Conservation (phyloP, 2,113 vertebrate species). For the Syngnathoides biaculeatus region DNA sequence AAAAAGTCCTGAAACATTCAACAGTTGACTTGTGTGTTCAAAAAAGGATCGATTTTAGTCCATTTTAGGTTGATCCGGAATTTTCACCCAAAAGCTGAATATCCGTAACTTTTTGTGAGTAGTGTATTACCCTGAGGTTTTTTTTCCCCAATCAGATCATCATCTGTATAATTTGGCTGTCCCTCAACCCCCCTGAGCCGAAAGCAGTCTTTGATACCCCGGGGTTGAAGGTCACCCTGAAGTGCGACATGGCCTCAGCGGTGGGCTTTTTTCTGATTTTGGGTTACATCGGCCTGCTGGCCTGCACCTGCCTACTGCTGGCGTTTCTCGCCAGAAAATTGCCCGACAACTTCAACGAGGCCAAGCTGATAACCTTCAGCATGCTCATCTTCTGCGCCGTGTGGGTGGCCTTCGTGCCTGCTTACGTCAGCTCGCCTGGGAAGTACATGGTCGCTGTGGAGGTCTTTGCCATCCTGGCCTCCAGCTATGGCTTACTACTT, state of each 20-base stretch:
- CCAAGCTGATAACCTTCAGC: constrained; percentile 74
- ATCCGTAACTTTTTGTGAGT: neutral
- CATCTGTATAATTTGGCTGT: constrained; percentile 70
- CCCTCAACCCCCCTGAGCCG: constrained; percentile 60
- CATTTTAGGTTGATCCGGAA: no score
- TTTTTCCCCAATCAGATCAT: constrained; percentile 49
- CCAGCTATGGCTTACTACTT: constrained; percentile 58
- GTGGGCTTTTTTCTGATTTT: constrained; percentile 69
- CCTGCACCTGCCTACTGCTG: constrained; percentile 63
- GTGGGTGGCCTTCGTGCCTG: constrained; percentile 70
- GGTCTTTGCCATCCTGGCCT: constrained; percentile 71
- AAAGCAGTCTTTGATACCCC: constrained; percentile 48
- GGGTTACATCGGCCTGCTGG: constrained; percentile 74
- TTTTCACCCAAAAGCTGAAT: no score
- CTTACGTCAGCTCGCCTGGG: constrained; percentile 68
- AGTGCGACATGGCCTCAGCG: constrained; percentile 67
- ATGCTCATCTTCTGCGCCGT: constrained; percentile 76
- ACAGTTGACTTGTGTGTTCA: no score
- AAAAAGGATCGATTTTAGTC: no score
- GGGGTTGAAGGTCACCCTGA: constrained; percentile 61
- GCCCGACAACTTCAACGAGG: constrained; percentile 62
- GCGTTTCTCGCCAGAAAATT: constrained; percentile 74
- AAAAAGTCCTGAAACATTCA: no score
- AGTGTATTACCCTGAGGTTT: neutral
- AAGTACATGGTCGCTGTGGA: constrained; percentile 66